A percentile compares a stretch with the other conserved stretches of the same genome.
Conservation (phyloP, 2,797 vertebrate species). For the Pantherophis vulpinus region DNA sequence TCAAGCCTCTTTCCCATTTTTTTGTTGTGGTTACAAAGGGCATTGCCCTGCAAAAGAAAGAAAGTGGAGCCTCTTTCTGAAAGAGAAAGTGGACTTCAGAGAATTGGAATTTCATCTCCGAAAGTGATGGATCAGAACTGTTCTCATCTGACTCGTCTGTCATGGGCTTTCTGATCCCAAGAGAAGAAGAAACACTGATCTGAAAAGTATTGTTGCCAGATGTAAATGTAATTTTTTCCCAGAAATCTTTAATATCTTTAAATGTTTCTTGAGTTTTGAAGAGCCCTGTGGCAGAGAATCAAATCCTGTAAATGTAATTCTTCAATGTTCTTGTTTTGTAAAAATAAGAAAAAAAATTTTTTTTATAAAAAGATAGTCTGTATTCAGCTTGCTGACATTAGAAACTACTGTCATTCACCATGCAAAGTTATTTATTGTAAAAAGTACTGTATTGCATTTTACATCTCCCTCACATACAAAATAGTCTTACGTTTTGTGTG, state of each 20-base stretch:
- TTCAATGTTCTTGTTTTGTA: neutral
- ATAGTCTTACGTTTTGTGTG: neutral
- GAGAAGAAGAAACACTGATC: neutral
- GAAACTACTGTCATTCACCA: neutral
- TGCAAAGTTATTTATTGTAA: neutral
- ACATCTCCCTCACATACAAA: neutral
- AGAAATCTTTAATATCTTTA: neutral
- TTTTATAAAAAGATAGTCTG: neutral
- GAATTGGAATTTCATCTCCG: neutral
- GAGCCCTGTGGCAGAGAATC: neutral
- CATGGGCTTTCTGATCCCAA: neutral
- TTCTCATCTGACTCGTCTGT: neutral
- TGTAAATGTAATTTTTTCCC: constrained; percentile 1
- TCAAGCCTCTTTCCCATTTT: neutral
- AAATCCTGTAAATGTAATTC: neutral
- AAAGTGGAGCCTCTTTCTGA: neutral
- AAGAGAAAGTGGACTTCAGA: neutral
- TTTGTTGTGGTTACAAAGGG: neutral
- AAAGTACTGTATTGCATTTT: neutral
- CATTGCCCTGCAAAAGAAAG: neutral
- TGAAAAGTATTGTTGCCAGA: constrained; percentile 1
- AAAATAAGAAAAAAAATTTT: too few relatives aligned
- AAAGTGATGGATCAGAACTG: neutral
- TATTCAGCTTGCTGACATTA: neutral
- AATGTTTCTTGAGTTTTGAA: neutral